Evolutionary conservation across 1,140 invertebrate genomes (phyloP).

Genomic region (Colletes latitarsis): DNA sequence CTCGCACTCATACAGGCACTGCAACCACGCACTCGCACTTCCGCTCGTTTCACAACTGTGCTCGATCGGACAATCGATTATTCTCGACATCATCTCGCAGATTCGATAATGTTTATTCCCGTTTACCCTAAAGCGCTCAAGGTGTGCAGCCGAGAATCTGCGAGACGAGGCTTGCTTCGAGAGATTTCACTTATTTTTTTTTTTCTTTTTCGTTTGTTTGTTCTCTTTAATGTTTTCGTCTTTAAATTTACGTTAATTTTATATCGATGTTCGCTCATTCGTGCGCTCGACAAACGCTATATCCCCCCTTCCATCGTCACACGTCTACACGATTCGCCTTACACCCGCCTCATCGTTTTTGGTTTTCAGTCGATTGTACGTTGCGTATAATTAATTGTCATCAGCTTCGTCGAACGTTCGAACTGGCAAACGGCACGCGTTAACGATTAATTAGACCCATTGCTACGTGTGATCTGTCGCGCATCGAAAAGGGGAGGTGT

Average conservation of each 20-base stretch:
- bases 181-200: slow-evolving; percentile 50
- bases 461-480: slow-evolving; percentile 67
- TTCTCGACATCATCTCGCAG: slow-evolving; percentile 77
- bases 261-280: slow-evolving; percentile 69
- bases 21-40: slow-evolving; percentile 32
- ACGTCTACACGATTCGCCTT: background rate
- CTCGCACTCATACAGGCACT: slow-evolving; percentile 19
- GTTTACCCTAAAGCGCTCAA: slow-evolving; percentile 55
- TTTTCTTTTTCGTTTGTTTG: slow-evolving; percentile 21
- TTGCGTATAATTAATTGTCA: slow-evolving; percentile 26
- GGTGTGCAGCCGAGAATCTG: slow-evolving; percentile 70
- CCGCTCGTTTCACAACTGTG: slow-evolving; percentile 25
- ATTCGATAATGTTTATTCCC: slow-evolving; percentile 69
- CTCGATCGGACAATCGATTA: slow-evolving; percentile 31
- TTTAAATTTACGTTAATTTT: slow-evolving; percentile 49
- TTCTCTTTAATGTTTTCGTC: slow-evolving; percentile 43
- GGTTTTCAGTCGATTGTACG: slow-evolving; percentile 19
- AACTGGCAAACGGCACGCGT: slow-evolving; percentile 70
- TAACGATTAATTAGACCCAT: slow-evolving; percentile 74
- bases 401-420: slow-evolving; percentile 76
- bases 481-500: slow-evolving; percentile 49
- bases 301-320: background rate
- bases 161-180: slow-evolving; percentile 75
- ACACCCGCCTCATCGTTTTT: background rate
- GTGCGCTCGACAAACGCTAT: slow-evolving; percentile 76